These are phyloP conservation scores for Halcyon leucocephala DNA, from an alignment of 2,797 vertebrate species.

Conservation along the genomic window DNA sequence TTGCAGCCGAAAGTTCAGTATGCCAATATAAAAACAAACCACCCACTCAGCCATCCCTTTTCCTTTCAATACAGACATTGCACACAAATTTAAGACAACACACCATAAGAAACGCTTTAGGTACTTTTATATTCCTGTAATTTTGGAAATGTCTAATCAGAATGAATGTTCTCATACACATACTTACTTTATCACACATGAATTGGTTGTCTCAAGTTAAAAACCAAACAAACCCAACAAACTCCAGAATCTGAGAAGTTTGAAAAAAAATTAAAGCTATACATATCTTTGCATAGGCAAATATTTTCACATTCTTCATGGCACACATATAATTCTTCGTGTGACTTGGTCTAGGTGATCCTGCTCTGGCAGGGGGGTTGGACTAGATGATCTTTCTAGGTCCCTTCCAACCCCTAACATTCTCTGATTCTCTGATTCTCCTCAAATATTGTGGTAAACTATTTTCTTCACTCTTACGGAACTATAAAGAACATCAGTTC, in stretches of 20 bases:
- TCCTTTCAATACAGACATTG: neutral
- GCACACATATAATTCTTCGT: neutral
- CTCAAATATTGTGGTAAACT: neutral
- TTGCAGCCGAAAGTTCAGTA: neutral
- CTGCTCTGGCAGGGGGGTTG: no score
- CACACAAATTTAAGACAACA: neutral
- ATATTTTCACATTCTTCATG: neutral
- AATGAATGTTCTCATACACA: neutral
- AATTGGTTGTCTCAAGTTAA: neutral
- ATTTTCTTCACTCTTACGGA: neutral
- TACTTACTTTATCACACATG: neutral
- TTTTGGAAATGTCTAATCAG: neutral
- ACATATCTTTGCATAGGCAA: neutral
- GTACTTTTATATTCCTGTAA: neutral
- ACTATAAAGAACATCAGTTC: no score
- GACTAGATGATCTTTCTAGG: no score
- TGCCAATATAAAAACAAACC: neutral
- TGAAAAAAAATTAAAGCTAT: neutral
- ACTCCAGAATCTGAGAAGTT: neutral
- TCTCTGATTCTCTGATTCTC: neutral
- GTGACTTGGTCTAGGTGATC: no score
- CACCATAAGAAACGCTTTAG: neutral
- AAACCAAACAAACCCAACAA: neutral
- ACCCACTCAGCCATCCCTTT: accelerated
- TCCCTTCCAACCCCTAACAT: no score